Conservation (phyloP, 2,888 invertebrate species). For the Melinopterus prodromus region DNA sequence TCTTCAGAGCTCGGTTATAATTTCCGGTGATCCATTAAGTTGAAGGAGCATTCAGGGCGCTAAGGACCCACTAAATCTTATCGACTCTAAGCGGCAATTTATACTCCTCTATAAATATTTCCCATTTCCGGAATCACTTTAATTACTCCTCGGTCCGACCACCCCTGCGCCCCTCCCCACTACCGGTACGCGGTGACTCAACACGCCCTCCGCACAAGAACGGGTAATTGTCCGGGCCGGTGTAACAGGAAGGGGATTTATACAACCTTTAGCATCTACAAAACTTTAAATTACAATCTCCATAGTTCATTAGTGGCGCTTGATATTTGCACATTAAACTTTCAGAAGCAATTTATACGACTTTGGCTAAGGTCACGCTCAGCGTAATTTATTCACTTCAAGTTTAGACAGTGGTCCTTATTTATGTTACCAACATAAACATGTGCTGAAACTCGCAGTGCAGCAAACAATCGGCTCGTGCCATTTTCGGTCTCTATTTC, state of each 20-base stretch:
- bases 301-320: conserved; percentile 26
- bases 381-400: not conserved
- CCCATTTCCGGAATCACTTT: conserved; percentile 14
- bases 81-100: conserved; percentile 14
- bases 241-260: conserved; percentile 21
- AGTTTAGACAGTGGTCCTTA: not conserved
- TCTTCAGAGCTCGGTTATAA: not conserved
- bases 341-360: conserved; percentile 24
- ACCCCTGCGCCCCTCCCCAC: not conserved
- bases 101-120: conserved; percentile 25
- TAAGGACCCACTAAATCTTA: conserved; percentile 18
- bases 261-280: conserved; percentile 17
- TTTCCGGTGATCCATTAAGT: conserved; percentile 17
- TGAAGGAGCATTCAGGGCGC: not conserved
- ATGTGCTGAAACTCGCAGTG: not conserved
- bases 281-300: conserved; percentile 25
- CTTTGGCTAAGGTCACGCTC: conserved; percentile 13
- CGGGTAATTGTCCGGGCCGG: conserved; percentile 16
- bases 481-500: not conserved
- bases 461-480: not conserved
- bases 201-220: conserved; percentile 4
- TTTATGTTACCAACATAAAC: not conserved
- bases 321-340: conserved; percentile 24
- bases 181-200: not conserved
- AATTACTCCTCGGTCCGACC: conserved; percentile 12